These are phyloP conservation scores for Drosophila insularis DNA, from an alignment of 1,140 invertebrate genomes.

Conservation along the genomic window DNA sequence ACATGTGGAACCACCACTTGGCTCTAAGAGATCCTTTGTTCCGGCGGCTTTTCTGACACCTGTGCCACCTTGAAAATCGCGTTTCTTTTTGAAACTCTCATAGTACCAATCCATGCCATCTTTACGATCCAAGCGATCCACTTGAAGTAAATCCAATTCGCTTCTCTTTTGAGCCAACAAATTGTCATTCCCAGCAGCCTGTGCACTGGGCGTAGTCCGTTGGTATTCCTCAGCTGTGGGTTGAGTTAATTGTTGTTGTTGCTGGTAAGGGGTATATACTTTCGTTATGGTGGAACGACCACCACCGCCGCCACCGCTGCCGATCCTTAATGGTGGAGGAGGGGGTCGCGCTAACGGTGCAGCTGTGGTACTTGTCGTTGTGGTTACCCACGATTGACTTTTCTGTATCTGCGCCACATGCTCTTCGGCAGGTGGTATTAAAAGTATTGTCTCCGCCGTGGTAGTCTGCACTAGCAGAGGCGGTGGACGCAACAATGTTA, in stretches of 20 bases:
- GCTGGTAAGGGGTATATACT: conserved; percentile 84
- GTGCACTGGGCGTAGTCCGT: conserved; percentile 66
- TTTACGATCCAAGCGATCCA: conserved; percentile 54
- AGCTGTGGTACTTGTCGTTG: conserved; percentile 26
- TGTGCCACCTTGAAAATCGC: conserved; percentile 49
- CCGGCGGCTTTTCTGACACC: conserved; percentile 37
- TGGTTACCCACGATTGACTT: conserved; percentile 68
- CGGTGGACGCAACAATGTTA: conserved; percentile 67
- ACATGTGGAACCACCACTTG: conserved; percentile 15
- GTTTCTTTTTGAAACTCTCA: conserved; percentile 87
- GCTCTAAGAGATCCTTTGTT: conserved; percentile 50
- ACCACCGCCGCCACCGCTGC: neutral
- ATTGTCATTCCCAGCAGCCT: conserved; percentile 41
- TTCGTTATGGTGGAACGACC: conserved; percentile 86
- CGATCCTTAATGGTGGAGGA: conserved; percentile 17
- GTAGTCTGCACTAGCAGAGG: conserved; percentile 58
- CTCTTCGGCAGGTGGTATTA: conserved; percentile 78
- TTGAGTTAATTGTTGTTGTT: conserved; percentile 49
- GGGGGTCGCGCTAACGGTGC: conserved; percentile 25
- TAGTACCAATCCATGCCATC: conserved; percentile 88
- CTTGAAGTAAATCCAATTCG: conserved; percentile 40
- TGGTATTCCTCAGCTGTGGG: conserved; percentile 81
- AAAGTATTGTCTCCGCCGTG: conserved; percentile 75
- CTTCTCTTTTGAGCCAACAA: conserved; percentile 60
- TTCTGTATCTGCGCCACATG: conserved; percentile 71